Evolutionary conservation across 2,797 vertebrate species (phyloP).

Genomic region (Darevskia mixta): DNA sequence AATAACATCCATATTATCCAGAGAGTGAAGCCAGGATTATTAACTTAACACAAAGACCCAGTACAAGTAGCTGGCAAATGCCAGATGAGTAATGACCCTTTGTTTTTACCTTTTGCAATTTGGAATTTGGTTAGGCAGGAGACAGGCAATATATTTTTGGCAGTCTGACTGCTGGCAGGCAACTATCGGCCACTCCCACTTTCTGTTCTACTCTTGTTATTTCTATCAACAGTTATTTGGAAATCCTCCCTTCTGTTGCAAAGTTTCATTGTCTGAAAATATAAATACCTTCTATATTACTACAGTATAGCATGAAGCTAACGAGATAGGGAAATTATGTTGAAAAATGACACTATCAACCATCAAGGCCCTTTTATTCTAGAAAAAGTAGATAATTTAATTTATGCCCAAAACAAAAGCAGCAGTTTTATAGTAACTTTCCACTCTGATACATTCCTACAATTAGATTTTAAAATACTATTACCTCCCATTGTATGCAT

Average conservation of each 20-base stretch:
- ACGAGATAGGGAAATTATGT: background rate
- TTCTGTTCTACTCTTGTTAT: slow-evolving; percentile 7
- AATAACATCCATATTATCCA: slow-evolving; percentile 39
- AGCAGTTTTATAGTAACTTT: background rate
- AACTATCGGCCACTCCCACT: background rate
- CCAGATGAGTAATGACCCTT: background rate
- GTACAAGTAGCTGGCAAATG: slow-evolving; percentile 33
- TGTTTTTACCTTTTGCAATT: slow-evolving; percentile 16
- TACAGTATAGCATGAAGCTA: background rate
- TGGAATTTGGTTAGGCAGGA: slow-evolving; percentile 39
- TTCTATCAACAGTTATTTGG: background rate
- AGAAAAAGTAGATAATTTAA: background rate
- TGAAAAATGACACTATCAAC: background rate
- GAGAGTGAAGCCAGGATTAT: slow-evolving; percentile 53
- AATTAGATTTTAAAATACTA: background rate
- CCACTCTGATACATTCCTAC: background rate
- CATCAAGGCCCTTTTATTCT: background rate
- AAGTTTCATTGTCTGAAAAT: slow-evolving; percentile 4
- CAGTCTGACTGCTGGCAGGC: slow-evolving; percentile 26
- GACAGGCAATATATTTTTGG: slow-evolving; percentile 28
- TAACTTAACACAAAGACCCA: slow-evolving; percentile 49
- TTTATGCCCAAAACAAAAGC: background rate
- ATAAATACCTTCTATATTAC: background rate
- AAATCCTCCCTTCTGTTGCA: background rate
- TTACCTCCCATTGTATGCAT: background rate